Evolutionary conservation across 2,888 invertebrate genomes (phyloP).

Genomic region (Dicranocentrus wangi): DNA sequence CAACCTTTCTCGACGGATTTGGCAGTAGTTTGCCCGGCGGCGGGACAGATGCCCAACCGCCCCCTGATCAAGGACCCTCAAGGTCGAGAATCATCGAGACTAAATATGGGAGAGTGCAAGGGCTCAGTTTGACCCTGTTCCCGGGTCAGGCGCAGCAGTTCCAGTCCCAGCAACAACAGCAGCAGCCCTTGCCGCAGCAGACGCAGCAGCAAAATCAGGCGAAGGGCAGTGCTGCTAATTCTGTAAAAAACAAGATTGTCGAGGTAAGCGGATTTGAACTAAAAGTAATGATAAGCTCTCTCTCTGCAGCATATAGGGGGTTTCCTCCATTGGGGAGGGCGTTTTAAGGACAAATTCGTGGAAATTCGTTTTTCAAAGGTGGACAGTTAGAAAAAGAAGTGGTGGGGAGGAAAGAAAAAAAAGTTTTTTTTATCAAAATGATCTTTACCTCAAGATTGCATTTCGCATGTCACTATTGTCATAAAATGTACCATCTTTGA

Average conservation of each 20-base stretch:
- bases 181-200: constrained; percentile 26
- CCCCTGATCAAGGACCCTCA: constrained; percentile 76
- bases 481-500: constrained; percentile 37
- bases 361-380: constrained; percentile 18
- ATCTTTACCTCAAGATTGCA: constrained; percentile 44
- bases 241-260: constrained; percentile 72
- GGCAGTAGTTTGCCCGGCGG: constrained; percentile 43
- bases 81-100: constrained; percentile 88
- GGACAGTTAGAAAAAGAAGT: not conserved
- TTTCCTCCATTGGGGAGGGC: constrained; percentile 11
- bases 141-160: constrained; percentile 15
- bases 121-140: constrained; percentile 69
- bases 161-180: constrained; percentile 39
- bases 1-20: constrained; percentile 60
- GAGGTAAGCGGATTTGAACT: constrained; percentile 70
- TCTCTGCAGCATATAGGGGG: constrained; percentile 1
- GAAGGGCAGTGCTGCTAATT: constrained; percentile 54
- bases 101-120: constrained; percentile 78
- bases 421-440: constrained; percentile 41
- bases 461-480: constrained; percentile 52
- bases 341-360: constrained; percentile 20
- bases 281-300: constrained; percentile 42
- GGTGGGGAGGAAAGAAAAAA: not conserved
- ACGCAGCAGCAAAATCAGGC: constrained; percentile 25
- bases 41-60: constrained; percentile 52